Percentiles rank a stretch among this genome's conserved stretches.
phyloP scores from a whole-genome alignment of 1,140 invertebrate species.

The Drosophila pachea region DNA sequence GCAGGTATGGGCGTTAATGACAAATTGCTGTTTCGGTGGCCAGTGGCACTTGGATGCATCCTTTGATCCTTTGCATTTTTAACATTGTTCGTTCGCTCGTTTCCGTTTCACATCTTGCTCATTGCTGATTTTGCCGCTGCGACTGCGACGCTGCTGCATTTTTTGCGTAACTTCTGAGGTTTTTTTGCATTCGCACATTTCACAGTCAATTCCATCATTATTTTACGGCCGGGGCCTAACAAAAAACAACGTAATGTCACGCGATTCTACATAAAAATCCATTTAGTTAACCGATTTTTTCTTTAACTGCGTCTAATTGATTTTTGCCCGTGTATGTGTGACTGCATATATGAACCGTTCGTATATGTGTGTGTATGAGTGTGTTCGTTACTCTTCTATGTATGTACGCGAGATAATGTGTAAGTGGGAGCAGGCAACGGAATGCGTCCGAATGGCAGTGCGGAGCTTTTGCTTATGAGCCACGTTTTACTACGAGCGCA shows the following conservation, averaged over 20 bases:
- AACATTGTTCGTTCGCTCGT: slow-evolving; percentile 45
- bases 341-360: slow-evolving; percentile 28
- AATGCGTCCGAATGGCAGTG: slow-evolving; percentile 75
- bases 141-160: slow-evolving; percentile 57
- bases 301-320: slow-evolving; percentile 59
- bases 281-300: slow-evolving; percentile 35
- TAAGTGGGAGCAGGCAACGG: slow-evolving; percentile 58
- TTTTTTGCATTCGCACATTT: slow-evolving; percentile 51
- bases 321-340: slow-evolving; percentile 66
- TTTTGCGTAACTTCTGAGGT: slow-evolving; percentile 72
- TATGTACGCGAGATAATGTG: slow-evolving; percentile 30
- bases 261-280: slow-evolving; percentile 31
- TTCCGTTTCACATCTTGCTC: slow-evolving; percentile 67
- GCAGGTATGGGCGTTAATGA: slow-evolving; percentile 49
- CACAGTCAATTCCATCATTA: slow-evolving; percentile 59
- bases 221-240: slow-evolving; percentile 20
- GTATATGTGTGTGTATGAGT: slow-evolving; percentile 23
- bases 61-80: slow-evolving; percentile 48
- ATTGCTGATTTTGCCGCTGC: slow-evolving; percentile 35
- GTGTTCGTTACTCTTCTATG: slow-evolving; percentile 37
- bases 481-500: slow-evolving; percentile 49
- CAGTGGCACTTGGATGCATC: slow-evolving; percentile 58
- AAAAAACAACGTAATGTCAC: slow-evolving; percentile 22
- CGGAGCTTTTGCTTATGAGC: slow-evolving; percentile 73
- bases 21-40: slow-evolving; percentile 69